Evolutionary conservation across 2,888 invertebrate species (phyloP).

Genomic region (Ctenicera cuprea): DNA sequence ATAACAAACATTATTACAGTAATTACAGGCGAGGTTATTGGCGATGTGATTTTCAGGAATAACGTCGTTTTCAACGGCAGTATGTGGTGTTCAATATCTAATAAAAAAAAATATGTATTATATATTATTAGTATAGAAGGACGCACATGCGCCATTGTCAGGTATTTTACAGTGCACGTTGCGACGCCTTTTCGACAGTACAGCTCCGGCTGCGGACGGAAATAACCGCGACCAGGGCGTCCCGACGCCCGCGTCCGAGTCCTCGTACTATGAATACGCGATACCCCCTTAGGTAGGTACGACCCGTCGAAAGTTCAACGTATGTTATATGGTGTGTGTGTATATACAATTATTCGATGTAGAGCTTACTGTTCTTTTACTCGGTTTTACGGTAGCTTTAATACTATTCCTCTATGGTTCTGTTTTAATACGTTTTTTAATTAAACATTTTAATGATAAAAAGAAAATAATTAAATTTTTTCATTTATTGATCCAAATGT

Average conservation of each 20-base stretch:
- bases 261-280: constrained; percentile 56
- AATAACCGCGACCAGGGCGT: constrained; percentile 68
- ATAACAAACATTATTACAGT: too few species aligned
- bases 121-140: constrained; percentile 51
- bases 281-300: constrained; percentile 54
- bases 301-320: constrained; percentile 46
- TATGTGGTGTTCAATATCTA: not conserved
- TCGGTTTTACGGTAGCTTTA: constrained; percentile 12
- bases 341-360: constrained; percentile 38
- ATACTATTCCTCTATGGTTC: not conserved
- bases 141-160: constrained; percentile 56
- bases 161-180: constrained; percentile 53
- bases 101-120: constrained; percentile 26
- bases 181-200: constrained; percentile 67
- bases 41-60: too few species aligned
- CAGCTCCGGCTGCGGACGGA: constrained; percentile 69
- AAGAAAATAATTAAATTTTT: too few species aligned
- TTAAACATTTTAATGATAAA: too few species aligned
- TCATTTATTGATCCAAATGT: not conserved
- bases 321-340: constrained; percentile 46
- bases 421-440: not conserved
- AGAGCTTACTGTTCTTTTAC: constrained; percentile 22
- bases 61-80: too few species aligned
- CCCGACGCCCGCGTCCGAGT: constrained; percentile 65
- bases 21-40: too few species aligned